phyloP scores from a whole-genome alignment of 2,113 vertebrate genomes.

The Colossoma macropomum region DNA sequence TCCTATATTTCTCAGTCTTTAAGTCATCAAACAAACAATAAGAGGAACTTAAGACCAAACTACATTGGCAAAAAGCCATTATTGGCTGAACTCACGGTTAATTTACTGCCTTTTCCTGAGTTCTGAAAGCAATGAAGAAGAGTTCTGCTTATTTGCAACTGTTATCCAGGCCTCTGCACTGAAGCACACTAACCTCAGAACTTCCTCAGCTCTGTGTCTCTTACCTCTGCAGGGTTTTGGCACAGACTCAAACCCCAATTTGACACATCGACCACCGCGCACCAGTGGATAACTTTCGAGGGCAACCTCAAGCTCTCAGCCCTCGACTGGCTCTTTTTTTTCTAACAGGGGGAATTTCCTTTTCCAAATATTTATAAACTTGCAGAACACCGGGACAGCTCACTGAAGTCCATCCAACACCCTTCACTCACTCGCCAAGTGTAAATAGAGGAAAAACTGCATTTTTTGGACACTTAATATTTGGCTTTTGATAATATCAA shows the following conservation, averaged over 20 bases:
- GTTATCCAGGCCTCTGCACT: neutral
- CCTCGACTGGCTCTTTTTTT: constrained; percentile 43
- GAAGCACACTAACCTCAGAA: constrained; percentile 20
- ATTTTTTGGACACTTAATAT: constrained; percentile 53
- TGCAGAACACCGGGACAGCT: constrained; percentile 47
- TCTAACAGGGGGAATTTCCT: constrained; percentile 59
- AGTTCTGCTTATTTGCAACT: neutral
- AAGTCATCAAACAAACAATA: neutral
- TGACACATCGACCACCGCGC: constrained; percentile 64
- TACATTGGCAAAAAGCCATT: too few species aligned
- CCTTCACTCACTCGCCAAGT: constrained; percentile 21
- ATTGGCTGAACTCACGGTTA: neutral
- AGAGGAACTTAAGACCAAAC: neutral
- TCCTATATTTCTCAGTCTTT: neutral
- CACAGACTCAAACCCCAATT: constrained; percentile 59
- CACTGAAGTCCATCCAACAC: constrained; percentile 52
- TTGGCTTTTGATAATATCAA: constrained; percentile 29
- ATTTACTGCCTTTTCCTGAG: neutral
- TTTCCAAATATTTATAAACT: constrained; percentile 67
- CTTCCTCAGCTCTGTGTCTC: constrained; percentile 11
- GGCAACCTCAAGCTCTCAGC: constrained; percentile 51
- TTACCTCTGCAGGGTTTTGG: constrained; percentile 58
- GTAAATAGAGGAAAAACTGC: constrained; percentile 46
- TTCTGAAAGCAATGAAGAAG: neutral
- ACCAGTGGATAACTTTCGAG: constrained; percentile 43